Base-by-base conservation (phyloP, 92 coral and sea anemone genomes). In the Phenganax marumi region DNA sequence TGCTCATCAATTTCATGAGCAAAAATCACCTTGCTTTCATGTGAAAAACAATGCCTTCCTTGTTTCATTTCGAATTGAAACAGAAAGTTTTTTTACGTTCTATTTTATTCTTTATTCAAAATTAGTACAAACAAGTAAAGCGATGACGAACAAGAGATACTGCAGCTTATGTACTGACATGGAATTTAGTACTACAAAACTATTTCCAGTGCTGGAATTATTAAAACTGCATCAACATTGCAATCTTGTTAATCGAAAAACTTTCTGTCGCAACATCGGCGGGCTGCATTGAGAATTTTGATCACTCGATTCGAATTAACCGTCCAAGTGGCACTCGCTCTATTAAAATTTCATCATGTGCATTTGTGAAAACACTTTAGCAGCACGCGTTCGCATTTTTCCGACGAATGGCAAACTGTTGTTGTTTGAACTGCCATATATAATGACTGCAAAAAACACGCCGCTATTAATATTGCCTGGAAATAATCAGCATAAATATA, bases 381-480 rank as follows among this genome's bases (percentile, higher is more conserved):
- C 72, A 16, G 50, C 72, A 66, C 72, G 72, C n/a, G 18, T 7
- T 25, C 72, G 17, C 50, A 66, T 25, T 10, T 8, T 33, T 66
- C 43, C 50, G 72, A n/a, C 72, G 72, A 33, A 33, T 66, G 50
- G 72, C 50, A 25, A 12, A 66, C 72, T 49, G 24, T 66, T 66
- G 72, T 66, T 66, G 48, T 66, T n/a, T 18, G n/a, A 10, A 9
- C 12, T 3, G 72, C 72, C 48, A 33, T 33, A 33, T 33, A 33
- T 66, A 66, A 66, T 66, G 50, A 66, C 17, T 49, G 48, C 72
- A 58, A 16, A 16, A 58, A 8, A 18, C 72, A 49, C 50, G 72
- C 72, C 72, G 72, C 26, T 66, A 66, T 66, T 66, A 66, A 66
- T 66, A 66, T 66, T 66, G 50, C 43, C 49, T 66, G 11, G 43